Evolutionary conservation across 2,113 vertebrate genomes (phyloP), one percentile per base, ranked within the genome.

Genomic region (Amphiprion percula): DNA sequence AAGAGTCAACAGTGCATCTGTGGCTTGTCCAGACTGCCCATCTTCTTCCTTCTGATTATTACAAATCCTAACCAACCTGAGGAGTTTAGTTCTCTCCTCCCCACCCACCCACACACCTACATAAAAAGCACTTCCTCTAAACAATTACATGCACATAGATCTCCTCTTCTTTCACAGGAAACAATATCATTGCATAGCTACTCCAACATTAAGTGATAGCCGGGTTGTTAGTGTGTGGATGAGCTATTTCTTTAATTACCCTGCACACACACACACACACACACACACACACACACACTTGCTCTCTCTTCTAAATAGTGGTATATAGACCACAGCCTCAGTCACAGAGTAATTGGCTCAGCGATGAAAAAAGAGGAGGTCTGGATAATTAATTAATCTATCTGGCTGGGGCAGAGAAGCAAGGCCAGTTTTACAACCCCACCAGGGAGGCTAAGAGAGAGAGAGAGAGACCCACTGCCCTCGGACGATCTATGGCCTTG

Each of bases 221-320:
- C 68, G 62, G 76, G 80, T 74, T 82, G 87, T 87, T 87, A 75
- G 61, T 80, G 59, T 66, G 64, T 66, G 54, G 77, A 96, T 95
- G 94, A 97, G 96, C 96, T 94, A 95, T 95, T 95, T 96, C 95
- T 96, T 96, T 96, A 97, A 97, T 97, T 96, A 96, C 94, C 94
- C 93, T 92, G 92, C 14, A 50, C 41, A 9, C 21, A 12, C 47
- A 47, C 37, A n/a, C 52, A 54, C 41, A 33, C 64, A 39, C 65
- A 6, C 26, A 26, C 26, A 21, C 21, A 21, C 52, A 54, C 41
- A 33, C 64, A 39, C 65, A 39, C 26, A 26, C 26, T 55, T 17
- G 1, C 11, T 26, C 44, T 68, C 68, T 54, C 30, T 50, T 68
- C 92, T 78, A 71, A 82, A 95, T 93, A 64, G 71, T 75, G 58